These are phyloP conservation scores for Neosalanx taihuensis DNA, from an alignment of 2,797 vertebrate species.

Conservation along the genomic window DNA sequence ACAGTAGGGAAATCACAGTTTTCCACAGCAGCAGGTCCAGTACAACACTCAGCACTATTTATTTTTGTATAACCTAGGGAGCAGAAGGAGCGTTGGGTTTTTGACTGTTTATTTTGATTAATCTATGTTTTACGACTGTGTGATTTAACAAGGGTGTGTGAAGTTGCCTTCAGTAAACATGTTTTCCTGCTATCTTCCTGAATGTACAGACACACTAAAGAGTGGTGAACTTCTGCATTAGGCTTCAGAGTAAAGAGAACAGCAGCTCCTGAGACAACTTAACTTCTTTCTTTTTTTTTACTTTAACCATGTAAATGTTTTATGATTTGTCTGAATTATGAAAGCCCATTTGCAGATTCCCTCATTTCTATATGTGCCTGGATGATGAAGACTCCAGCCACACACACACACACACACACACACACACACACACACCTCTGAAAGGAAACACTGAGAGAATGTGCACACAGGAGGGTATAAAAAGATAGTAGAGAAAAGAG, in stretches of 20 bases:
- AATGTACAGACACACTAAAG: neutral
- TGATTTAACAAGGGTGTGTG: no score
- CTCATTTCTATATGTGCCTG: constrained; percentile 22
- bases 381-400: neutral
- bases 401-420: neutral
- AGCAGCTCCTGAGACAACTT: constrained; percentile 19
- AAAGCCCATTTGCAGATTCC: constrained; percentile 40
- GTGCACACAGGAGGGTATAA: neutral
- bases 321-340: constrained; percentile 34
- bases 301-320: constrained; percentile 39
- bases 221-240: neutral
- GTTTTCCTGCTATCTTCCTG: neutral
- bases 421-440: neutral
- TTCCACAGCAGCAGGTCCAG: no score
- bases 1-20: no score
- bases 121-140: no score
- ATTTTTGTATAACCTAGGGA: no score
- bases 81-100: no score
- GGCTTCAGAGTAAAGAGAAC: constrained; percentile 25
- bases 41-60: no score
- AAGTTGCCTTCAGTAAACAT: no score
- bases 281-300: constrained; percentile 24
- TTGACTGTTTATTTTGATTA: no score
- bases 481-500: neutral
- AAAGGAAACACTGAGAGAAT: neutral